Conservation (phyloP, 2,113 vertebrate species). For the Tinamus guttatus region DNA sequence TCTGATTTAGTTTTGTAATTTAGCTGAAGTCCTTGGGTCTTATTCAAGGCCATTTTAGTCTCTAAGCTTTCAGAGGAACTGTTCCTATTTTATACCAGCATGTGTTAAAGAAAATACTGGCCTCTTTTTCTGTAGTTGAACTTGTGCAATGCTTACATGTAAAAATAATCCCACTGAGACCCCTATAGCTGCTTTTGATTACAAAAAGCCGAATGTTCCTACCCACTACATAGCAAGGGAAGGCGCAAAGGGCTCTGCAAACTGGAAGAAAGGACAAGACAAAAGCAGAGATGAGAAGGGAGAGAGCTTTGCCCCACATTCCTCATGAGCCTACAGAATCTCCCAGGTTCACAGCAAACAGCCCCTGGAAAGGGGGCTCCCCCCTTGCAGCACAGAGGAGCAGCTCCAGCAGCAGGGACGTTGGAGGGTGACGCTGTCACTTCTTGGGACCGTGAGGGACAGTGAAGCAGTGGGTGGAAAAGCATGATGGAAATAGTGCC, state of each 20-base stretch:
- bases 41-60: conserved; percentile 45
- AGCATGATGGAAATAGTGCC: not conserved
- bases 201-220: conserved; percentile 40
- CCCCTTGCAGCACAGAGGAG: not conserved
- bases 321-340: conserved; percentile 11
- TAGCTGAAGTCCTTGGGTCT: conserved; percentile 29
- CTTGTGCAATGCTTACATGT: conserved; percentile 43
- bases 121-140: conserved; percentile 33
- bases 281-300: conserved; percentile 2
- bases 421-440: not conserved
- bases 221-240: not conserved
- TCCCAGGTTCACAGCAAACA: not conserved
- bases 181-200: conserved; percentile 44
- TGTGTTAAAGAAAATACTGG: conserved; percentile 68
- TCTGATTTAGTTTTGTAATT: conserved; percentile 48
- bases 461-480: not conserved
- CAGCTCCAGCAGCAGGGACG: not conserved
- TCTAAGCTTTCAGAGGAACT: conserved; percentile 33
- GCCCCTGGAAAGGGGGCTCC: not conserved
- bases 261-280: conserved; percentile 40
- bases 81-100: conserved; percentile 54
- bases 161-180: conserved; percentile 64
- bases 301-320: conserved; percentile 37
- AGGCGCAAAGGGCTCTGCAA: conserved; percentile 24
- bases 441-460: not conserved